Evolutionary conservation across 2,113 vertebrate species (phyloP).

Genomic region (Micromys minutus): DNA sequence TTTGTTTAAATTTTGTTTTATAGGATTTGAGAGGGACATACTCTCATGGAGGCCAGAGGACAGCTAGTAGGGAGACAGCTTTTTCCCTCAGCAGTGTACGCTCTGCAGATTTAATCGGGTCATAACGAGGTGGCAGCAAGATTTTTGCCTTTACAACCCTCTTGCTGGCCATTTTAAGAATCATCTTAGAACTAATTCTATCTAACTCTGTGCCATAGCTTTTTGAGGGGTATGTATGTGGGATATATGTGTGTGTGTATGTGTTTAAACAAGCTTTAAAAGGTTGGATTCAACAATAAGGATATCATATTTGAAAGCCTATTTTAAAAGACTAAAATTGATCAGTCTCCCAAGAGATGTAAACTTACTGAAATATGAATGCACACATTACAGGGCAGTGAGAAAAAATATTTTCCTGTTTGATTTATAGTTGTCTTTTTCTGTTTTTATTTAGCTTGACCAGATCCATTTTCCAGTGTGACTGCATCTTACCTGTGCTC

Average conservation of each 20-base stretch:
- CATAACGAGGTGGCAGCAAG: not conserved
- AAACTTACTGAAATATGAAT: not conserved
- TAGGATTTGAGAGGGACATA: not conserved
- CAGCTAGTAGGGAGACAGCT: too few species aligned
- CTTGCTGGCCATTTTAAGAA: not conserved
- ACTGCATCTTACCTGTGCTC: not conserved
- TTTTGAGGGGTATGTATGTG: not conserved
- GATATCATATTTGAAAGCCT: not conserved
- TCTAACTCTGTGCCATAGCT: not conserved
- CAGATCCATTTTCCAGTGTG: not conserved
- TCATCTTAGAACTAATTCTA: not conserved
- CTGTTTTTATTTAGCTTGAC: not conserved
- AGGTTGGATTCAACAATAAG: not conserved
- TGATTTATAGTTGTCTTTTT: not conserved
- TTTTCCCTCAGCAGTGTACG: too few species aligned
- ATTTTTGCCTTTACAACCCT: not conserved
- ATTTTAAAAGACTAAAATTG: not conserved
- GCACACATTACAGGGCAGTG: not conserved
- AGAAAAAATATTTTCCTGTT: not conserved
- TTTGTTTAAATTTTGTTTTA: not conserved
- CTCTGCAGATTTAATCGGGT: not conserved
- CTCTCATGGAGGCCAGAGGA: not conserved
- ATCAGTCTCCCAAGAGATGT: not conserved
- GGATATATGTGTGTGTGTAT: not conserved
- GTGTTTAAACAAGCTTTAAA: slow-evolving; percentile 84